These are phyloP conservation scores for Acanthornis magna DNA, from an alignment of 2,797 vertebrate genomes.

Conservation along the genomic window DNA sequence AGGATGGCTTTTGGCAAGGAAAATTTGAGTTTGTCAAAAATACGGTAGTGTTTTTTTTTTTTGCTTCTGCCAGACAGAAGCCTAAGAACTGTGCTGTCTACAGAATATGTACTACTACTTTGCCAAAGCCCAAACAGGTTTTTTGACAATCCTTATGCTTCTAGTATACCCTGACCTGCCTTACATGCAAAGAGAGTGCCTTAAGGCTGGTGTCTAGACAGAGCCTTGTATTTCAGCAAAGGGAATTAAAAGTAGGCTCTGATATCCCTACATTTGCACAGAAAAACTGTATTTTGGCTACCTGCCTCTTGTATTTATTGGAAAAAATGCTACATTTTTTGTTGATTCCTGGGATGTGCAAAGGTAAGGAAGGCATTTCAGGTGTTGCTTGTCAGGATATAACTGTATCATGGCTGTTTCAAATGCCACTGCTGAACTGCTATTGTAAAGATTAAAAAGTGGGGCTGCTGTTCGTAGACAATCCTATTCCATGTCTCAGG, in stretches of 20 bases:
- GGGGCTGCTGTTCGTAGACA: not conserved
- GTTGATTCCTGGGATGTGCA: not conserved
- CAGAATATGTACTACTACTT: not conserved
- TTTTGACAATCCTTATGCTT: constrained; percentile 28
- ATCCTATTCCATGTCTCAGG: not conserved
- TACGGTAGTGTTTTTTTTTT: not conserved
- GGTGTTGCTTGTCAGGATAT: not conserved
- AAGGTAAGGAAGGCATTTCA: not conserved
- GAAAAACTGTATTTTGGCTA: not conserved
- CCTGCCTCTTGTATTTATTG: not conserved
- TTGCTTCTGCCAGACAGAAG: not conserved
- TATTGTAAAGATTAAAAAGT: not conserved
- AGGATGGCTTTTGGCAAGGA: not conserved
- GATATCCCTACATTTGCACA: not conserved
- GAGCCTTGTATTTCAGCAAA: not conserved
- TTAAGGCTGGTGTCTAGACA: constrained; percentile 56
- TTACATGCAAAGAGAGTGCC: constrained; percentile 4
- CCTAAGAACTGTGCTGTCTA: not conserved
- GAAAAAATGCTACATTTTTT: not conserved
- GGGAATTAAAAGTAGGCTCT: not conserved
- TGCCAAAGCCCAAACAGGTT: constrained; percentile 45
- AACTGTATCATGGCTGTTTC: not conserved
- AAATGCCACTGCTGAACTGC: not conserved
- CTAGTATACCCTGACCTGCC: not conserved
- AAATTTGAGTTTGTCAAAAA: not conserved